Conservation (phyloP, 2,797 vertebrate genomes). For the Atherinosoma microstoma region DNA sequence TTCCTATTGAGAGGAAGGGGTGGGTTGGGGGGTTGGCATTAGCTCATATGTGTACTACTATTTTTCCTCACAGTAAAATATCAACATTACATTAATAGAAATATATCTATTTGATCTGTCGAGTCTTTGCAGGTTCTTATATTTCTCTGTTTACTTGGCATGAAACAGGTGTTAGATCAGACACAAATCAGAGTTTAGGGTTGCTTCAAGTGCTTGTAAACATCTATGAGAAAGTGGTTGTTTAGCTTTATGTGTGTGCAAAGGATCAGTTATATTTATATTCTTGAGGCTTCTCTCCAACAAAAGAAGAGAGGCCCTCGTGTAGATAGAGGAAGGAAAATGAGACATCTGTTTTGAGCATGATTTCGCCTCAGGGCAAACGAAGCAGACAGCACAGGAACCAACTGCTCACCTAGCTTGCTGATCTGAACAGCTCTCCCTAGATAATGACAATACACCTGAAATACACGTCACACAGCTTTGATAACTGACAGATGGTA, state of each 20-base stretch:
- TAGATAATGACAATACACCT: constrained; percentile 67
- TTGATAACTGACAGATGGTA: constrained; percentile 53
- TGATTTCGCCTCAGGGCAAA: constrained; percentile 53
- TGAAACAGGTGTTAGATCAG: not conserved
- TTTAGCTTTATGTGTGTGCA: constrained; percentile 16
- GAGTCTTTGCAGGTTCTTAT: constrained; percentile 17
- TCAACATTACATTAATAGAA: too few species aligned
- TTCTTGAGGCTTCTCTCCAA: constrained; percentile 9
- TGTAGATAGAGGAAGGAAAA: constrained; percentile 29
- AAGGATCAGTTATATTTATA: constrained; percentile 16
- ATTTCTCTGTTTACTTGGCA: constrained; percentile 6
- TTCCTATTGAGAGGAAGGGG: constrained; percentile 22
- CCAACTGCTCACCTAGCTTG: constrained; percentile 45
- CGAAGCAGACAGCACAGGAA: constrained; percentile 27
- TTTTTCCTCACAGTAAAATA: too few species aligned
- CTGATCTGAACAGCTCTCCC: constrained; percentile 64
- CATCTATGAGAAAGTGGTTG: constrained; percentile 3
- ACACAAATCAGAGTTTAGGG: not conserved
- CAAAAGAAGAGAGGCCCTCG: constrained; percentile 7
- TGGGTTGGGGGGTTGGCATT: not conserved
- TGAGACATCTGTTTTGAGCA: constrained; percentile 53
- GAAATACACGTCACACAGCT: constrained; percentile 48
- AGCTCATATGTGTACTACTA: too few species aligned
- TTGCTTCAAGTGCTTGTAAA: constrained; percentile 3
- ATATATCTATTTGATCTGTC: too few species aligned